A percentile compares a stretch with the other conserved stretches of the same genome.
Conservation (phyloP, 2,888 invertebrate species). For the Tribolium freemani region DNA sequence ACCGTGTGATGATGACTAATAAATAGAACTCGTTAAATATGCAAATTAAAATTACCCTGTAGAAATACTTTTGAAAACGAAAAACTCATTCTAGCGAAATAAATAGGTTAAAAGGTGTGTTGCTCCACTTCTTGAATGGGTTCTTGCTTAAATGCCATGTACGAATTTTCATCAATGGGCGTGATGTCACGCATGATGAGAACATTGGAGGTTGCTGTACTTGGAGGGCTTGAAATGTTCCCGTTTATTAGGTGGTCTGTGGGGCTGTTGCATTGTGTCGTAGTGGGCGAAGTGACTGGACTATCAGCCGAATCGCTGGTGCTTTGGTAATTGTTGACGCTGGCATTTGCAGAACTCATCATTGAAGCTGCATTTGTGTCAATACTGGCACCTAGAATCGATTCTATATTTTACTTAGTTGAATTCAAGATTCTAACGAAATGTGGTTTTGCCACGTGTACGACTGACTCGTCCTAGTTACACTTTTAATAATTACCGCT, state of each 20-base stretch:
- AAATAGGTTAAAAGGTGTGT: conserved; percentile 62
- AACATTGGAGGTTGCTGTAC: conserved; percentile 61
- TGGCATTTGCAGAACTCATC: conserved; percentile 42
- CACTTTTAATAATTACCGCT: neutral
- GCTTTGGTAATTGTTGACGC: conserved; percentile 68
- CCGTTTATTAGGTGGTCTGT: conserved; percentile 66
- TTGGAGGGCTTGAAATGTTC: conserved; percentile 66
- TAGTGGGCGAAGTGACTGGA: conserved; percentile 69
- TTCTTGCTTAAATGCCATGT: conserved; percentile 71
- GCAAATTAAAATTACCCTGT: conserved; percentile 29
- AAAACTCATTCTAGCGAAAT: neutral
- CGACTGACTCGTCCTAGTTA: neutral
- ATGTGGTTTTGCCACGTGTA: neutral
- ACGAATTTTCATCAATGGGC: conserved; percentile 65
- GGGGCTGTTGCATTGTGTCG: conserved; percentile 65
- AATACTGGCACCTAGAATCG: conserved; percentile 68
- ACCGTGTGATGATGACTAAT: conserved; percentile 39
- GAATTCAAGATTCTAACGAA: conserved; percentile 29
- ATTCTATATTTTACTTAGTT: conserved; percentile 56
- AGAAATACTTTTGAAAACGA: conserved; percentile 26
- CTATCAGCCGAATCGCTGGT: conserved; percentile 73
- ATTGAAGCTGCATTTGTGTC: conserved; percentile 65
- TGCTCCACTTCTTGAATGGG: conserved; percentile 70
- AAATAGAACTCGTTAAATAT: conserved; percentile 13
- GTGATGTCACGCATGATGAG: conserved; percentile 70